Conservation (phyloP, 2,888 invertebrate genomes). For the Brachycybe producta region DNA sequence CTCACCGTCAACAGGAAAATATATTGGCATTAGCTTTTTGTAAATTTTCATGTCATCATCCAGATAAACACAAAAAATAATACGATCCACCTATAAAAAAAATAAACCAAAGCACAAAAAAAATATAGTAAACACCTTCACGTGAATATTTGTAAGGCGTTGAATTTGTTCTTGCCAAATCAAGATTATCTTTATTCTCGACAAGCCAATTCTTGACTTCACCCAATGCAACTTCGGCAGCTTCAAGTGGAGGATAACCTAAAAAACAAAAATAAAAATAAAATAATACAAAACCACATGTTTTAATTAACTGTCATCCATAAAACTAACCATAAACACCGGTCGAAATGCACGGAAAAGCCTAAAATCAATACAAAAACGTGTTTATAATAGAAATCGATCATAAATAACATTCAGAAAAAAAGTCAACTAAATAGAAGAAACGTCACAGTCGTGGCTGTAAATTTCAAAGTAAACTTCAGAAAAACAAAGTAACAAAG, state of each 20-base stretch:
- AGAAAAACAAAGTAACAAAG: too few relatives aligned
- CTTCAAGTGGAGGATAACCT: slow-evolving; percentile 64
- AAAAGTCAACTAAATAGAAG: too few relatives aligned
- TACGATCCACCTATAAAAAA: slow-evolving; percentile 47
- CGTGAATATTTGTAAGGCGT: neutral
- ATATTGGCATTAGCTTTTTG: slow-evolving; percentile 53
- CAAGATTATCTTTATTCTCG: slow-evolving; percentile 26
- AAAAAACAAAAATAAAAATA: slow-evolving; percentile 15
- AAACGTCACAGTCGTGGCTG: too few relatives aligned
- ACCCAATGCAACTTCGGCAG: slow-evolving; percentile 58
- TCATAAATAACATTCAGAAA: too few relatives aligned
- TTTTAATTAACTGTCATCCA: neutral
- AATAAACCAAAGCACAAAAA: slow-evolving; percentile 17
- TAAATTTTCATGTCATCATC: slow-evolving; percentile 57
- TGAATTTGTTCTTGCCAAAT: too few relatives aligned
- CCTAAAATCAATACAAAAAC: slow-evolving; percentile 34
- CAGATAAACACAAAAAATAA: slow-evolving; percentile 70
- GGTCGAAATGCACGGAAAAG: slow-evolving; percentile 82
- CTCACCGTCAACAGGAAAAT: slow-evolving; percentile 49
- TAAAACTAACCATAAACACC: slow-evolving; percentile 57
- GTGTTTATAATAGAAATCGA: too few relatives aligned
- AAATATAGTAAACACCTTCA: neutral
- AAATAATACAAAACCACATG: neutral
- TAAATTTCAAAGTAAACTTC: too few relatives aligned
- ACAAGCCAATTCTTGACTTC: slow-evolving; percentile 51